phyloP scores from a whole-genome alignment of 2,113 vertebrate species.

The Menidia beryllina region DNA sequence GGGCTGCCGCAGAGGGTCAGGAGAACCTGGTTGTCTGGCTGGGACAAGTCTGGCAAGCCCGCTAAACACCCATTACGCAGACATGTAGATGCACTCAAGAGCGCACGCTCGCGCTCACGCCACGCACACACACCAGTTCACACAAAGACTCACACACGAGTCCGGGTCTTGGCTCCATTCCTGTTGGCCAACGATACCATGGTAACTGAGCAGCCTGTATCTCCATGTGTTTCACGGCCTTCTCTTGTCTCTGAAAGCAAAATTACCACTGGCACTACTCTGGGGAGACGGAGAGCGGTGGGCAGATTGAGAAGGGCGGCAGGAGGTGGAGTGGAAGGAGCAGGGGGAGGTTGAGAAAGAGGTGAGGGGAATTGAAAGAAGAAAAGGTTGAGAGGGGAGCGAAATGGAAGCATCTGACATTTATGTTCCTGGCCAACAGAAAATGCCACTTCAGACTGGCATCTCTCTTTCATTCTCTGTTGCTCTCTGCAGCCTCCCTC shows the following conservation, averaged over 20 bases:
- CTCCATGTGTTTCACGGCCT: constrained; percentile 64
- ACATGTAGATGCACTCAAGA: constrained; percentile 55
- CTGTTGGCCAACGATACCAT: constrained; percentile 59
- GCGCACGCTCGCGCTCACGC: constrained; percentile 1
- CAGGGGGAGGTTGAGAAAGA: constrained; percentile 57
- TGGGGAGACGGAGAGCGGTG: constrained; percentile 54
- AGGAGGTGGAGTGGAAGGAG: constrained; percentile 66
- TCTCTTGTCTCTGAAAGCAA: constrained; percentile 60
- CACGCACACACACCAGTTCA: constrained; percentile 36
- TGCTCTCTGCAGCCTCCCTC: constrained; percentile 25
- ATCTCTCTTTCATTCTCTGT: constrained; percentile 61
- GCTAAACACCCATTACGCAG: constrained; percentile 79
- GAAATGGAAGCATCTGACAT: constrained; percentile 70
- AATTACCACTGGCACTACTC: constrained; percentile 68
- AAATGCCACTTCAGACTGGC: constrained; percentile 73
- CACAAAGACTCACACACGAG: constrained; percentile 26
- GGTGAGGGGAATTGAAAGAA: constrained; percentile 69
- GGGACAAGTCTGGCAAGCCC: constrained; percentile 73
- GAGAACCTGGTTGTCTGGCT: constrained; percentile 71
- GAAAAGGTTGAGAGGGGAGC: constrained; percentile 68
- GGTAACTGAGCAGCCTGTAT: constrained; percentile 70
- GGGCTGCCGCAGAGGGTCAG: constrained; percentile 78
- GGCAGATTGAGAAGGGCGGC: constrained; percentile 65
- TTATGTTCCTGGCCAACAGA: constrained; percentile 62
- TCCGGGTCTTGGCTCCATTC: constrained; percentile 55